Conservation (phyloP, 2,797 vertebrate genomes). For the Sebastes minor region DNA sequence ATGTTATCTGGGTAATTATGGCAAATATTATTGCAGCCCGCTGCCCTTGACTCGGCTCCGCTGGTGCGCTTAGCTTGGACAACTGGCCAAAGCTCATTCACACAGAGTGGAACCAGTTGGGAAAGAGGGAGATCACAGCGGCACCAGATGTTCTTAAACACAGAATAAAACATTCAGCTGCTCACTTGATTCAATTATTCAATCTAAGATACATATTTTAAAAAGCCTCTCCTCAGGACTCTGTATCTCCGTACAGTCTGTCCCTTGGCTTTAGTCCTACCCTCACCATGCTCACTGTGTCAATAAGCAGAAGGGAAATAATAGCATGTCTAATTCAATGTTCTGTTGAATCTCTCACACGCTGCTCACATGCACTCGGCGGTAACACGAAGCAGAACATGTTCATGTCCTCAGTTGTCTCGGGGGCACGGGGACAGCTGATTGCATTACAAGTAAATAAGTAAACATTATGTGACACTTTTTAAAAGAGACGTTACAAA, state of each 20-base stretch:
- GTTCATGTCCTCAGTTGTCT: not conserved
- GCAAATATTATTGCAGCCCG: constrained; percentile 80
- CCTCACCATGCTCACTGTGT: constrained; percentile 1
- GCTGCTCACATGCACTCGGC: constrained; percentile 21
- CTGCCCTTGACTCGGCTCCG: constrained; percentile 28
- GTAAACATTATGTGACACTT: not conserved
- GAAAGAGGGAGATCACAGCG: constrained; percentile 3
- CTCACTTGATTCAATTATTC: constrained; percentile 36
- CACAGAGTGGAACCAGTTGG: constrained; percentile 4
- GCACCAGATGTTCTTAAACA: constrained; percentile 30
- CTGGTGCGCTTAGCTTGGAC: constrained; percentile 30
- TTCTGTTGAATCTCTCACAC: constrained; percentile 57
- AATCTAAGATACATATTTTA: constrained; percentile 17
- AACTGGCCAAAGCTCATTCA: constrained; percentile 43
- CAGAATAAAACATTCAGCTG: not conserved
- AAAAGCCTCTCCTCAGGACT: constrained; percentile 6
- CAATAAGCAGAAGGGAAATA: constrained; percentile 10
- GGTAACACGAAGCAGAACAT: constrained; percentile 40
- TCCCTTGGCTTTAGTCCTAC: constrained; percentile 8
- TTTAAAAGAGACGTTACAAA: not conserved
- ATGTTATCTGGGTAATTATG: constrained; percentile 68
- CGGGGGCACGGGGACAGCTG: not conserved
- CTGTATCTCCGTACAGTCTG: constrained; percentile 28
- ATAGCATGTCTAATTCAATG: constrained; percentile 63
- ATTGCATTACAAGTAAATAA: not conserved